These are phyloP conservation scores for Unio pictorum DNA, from an alignment of 2,888 invertebrate genomes.

Conservation along the genomic window DNA sequence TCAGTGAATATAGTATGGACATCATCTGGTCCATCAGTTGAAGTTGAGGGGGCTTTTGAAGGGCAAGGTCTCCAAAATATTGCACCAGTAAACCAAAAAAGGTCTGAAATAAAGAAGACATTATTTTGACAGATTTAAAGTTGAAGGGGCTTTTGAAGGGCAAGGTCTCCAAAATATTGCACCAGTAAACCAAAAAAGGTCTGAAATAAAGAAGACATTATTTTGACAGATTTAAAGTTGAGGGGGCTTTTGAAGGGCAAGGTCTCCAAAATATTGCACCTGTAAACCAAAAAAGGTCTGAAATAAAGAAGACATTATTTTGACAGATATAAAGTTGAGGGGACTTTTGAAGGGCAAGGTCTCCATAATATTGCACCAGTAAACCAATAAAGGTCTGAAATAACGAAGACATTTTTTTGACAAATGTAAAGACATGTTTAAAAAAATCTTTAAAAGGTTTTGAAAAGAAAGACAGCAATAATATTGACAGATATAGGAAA, in stretches of 20 bases:
- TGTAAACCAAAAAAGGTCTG: slow-evolving; percentile 82
- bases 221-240: slow-evolving; percentile 7
- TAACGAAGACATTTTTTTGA: too few relatives aligned
- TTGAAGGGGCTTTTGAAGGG: slow-evolving; percentile 64
- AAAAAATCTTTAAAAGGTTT: too few relatives aligned
- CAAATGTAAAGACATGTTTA: too few relatives aligned
- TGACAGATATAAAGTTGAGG: slow-evolving; percentile 23
- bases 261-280: slow-evolving; percentile 84
- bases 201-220: too few relatives aligned
- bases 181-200: slow-evolving; percentile 78
- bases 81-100: slow-evolving; percentile 85
- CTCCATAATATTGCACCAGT: slow-evolving; percentile 84
- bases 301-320: slow-evolving; percentile 7
- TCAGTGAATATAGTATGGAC: slow-evolving; percentile 78
- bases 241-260: slow-evolving; percentile 71
- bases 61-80: slow-evolving; percentile 80
- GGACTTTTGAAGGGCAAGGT: slow-evolving; percentile 74
- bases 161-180: slow-evolving; percentile 83
- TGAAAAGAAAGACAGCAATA: too few relatives aligned
- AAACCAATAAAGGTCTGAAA: slow-evolving; percentile 76
- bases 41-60: slow-evolving; percentile 64
- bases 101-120: slow-evolving; percentile 64
- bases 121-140: not conserved
- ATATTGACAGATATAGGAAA: too few relatives aligned
- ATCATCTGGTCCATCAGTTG: slow-evolving; percentile 70